Percentiles rank a stretch among this genome's conserved stretches.
phyloP scores from a whole-genome alignment of 2,797 vertebrate species.

The Acanthiza pusilla region DNA sequence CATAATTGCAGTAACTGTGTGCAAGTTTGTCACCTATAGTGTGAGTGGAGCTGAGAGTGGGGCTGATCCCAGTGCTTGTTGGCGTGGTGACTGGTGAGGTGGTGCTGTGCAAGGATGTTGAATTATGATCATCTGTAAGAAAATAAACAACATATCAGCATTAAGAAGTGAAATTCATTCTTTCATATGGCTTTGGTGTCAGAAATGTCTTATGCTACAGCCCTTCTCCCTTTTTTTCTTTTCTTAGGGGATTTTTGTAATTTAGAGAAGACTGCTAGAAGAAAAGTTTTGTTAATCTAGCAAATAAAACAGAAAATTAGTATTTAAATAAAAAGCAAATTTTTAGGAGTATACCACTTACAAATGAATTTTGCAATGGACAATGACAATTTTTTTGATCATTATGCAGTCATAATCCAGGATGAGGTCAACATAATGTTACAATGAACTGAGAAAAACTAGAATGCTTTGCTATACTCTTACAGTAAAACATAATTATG shows the following conservation, averaged over 20 bases:
- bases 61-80: slow-evolving; percentile 28
- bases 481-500: not conserved
- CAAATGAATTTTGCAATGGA: not conserved
- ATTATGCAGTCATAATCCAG: not conserved
- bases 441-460: not conserved
- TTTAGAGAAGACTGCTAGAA: not conserved
- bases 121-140: slow-evolving; percentile 60
- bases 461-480: not conserved
- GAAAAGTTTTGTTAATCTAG: not conserved
- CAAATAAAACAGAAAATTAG: not conserved
- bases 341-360: not conserved
- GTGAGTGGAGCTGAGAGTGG: not conserved
- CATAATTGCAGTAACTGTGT: slow-evolving; percentile 21
- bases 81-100: not conserved
- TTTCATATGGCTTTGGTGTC: not conserved
- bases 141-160: slow-evolving; percentile 54
- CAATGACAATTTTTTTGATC: not conserved
- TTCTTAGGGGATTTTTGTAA: not conserved
- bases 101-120: slow-evolving; percentile 18
- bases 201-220: not conserved
- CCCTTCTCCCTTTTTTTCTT: not conserved
- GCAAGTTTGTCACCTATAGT: slow-evolving; percentile 72
- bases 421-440: not conserved
- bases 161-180: not conserved
- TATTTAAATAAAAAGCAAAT: not conserved